These are phyloP conservation scores for Catalaphyllia jardinei DNA, from an alignment of 64 coral and sea anemone species.

Conservation along the genomic window DNA sequence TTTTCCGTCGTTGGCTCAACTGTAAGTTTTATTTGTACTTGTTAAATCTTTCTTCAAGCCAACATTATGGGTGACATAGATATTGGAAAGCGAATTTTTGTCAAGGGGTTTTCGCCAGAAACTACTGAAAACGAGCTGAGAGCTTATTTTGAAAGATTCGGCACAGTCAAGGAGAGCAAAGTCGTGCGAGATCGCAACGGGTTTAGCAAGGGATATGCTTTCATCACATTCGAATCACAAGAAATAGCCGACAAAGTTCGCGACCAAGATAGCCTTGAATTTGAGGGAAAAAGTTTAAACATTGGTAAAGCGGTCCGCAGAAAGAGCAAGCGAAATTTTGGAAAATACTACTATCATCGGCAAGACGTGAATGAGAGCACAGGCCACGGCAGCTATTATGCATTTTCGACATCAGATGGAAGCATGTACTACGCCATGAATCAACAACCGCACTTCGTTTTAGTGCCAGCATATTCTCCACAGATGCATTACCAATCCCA, in stretches of 20 bases:
- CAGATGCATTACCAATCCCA: slow-evolving; percentile 86
- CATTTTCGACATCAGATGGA: slow-evolving; percentile 55
- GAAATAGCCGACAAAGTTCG: slow-evolving; percentile 79
- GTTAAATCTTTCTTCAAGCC: background rate
- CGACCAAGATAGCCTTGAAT: slow-evolving; percentile 80
- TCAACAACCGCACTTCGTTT: slow-evolving; percentile 88
- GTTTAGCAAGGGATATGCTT: slow-evolving; percentile 89
- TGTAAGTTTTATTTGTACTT: slow-evolving; percentile 22
- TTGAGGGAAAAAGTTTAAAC: slow-evolving; percentile 88
- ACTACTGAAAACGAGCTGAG: slow-evolving; percentile 95
- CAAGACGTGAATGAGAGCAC: slow-evolving; percentile 53
- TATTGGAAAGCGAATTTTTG: slow-evolving; percentile 95
- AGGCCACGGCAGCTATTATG: slow-evolving; percentile 60
- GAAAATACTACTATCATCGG: slow-evolving; percentile 65
- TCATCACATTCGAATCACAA: slow-evolving; percentile 97
- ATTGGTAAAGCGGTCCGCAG: slow-evolving; percentile 86
- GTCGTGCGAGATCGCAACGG: slow-evolving; percentile 93
- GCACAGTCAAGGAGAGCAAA: slow-evolving; percentile 88
- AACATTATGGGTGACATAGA: slow-evolving; percentile 84
- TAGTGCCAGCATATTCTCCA: slow-evolving; percentile 79
- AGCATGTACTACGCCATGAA: slow-evolving; percentile 62
- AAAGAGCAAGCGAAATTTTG: slow-evolving; percentile 76
- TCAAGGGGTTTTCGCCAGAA: slow-evolving; percentile 94
- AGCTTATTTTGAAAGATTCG: slow-evolving; percentile 92
- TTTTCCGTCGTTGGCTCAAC: slow-evolving; percentile 6